A percentile compares a stretch with the other conserved stretches of the same genome.
phyloP scores from a whole-genome alignment of 2,113 vertebrate genomes.

The Syngnathus typhle region DNA sequence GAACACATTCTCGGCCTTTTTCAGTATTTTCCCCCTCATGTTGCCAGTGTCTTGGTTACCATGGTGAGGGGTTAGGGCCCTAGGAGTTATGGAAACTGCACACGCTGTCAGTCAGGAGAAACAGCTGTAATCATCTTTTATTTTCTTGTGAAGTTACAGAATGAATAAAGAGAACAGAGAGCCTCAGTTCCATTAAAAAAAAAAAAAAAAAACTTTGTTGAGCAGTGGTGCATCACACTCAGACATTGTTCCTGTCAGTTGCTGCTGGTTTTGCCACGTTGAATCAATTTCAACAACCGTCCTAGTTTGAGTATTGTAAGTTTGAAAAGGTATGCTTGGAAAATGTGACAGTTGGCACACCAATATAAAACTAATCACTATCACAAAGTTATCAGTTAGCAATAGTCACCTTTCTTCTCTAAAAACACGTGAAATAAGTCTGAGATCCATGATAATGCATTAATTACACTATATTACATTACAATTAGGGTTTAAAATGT shows the following conservation, averaged over 20 bases:
- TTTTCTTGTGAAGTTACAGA: constrained; percentile 23
- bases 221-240: constrained; percentile 14
- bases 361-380: background rate
- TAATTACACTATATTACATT: constrained; percentile 10
- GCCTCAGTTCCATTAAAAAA: constrained; percentile 11
- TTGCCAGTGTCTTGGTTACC: constrained; percentile 26
- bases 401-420: constrained; percentile 3
- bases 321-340: background rate
- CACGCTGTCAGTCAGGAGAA: constrained; percentile 28
- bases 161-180: constrained; percentile 34
- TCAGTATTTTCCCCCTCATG: constrained; percentile 6
- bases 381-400: background rate
- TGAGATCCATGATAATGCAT: background rate
- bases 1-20: constrained; percentile 33
- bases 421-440: background rate
- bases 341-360: background rate
- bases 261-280: constrained; percentile 1
- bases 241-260: constrained; percentile 22
- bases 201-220: constrained; percentile 20
- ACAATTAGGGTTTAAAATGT: constrained; percentile 21
- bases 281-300: constrained; percentile 7
- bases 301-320: background rate
- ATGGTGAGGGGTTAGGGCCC: constrained; percentile 12
- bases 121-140: constrained; percentile 35
- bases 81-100: constrained; percentile 4